Conservation (phyloP, 2,113 vertebrate species). For the Sander lucioperca region DNA sequence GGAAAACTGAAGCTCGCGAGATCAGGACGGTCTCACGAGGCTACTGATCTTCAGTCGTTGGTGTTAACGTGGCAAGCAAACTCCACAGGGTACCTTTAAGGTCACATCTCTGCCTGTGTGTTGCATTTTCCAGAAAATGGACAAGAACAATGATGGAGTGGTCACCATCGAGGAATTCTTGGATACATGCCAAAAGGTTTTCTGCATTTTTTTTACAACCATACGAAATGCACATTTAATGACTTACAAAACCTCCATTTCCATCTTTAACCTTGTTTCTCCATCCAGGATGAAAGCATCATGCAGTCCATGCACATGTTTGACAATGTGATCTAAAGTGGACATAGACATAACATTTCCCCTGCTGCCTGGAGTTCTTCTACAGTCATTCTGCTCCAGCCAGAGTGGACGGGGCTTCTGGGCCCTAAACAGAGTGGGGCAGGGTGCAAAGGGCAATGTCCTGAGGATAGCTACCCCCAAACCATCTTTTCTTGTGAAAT, state of each 20-base stretch:
- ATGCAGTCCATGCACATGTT: conserved; percentile 96
- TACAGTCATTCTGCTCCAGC: background rate
- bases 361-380: conserved; percentile 19
- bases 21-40: too few species aligned
- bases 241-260: background rate
- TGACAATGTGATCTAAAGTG: conserved; percentile 90
- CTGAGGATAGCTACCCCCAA: background rate
- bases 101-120: background rate
- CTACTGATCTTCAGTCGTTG: background rate
- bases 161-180: conserved; percentile 96
- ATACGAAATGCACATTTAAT: conserved; percentile 30
- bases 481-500: conserved; percentile 19
- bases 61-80: background rate
- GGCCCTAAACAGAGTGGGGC: background rate
- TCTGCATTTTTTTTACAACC: background rate
- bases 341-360: background rate
- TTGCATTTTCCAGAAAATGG: conserved; percentile 90
- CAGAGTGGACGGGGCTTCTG: background rate
- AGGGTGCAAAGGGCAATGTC: background rate
- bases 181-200: conserved; percentile 90
- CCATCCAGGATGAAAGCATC: conserved; percentile 92
- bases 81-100: background rate
- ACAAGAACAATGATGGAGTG: conserved; percentile 94
- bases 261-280: background rate
- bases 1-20: too few species aligned